Evolutionary conservation across 2,113 vertebrate species (phyloP).

Genomic region (Neopipo cinnamomea): DNA sequence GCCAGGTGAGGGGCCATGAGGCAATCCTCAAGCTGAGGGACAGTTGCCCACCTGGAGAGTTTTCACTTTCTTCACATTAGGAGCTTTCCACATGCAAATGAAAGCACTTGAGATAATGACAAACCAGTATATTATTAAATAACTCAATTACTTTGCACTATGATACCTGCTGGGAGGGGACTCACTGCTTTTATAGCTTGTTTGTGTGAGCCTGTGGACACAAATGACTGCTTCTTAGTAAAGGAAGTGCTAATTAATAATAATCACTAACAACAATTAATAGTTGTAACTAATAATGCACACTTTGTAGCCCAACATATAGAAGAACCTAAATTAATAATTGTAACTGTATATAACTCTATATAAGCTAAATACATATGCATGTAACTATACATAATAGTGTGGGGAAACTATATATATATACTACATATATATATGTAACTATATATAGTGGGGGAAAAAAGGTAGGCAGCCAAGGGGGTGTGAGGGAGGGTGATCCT

Average conservation of each 20-base stretch:
- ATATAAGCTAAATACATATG: neutral
- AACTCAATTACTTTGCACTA: neutral
- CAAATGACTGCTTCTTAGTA: neutral
- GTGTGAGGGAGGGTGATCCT: neutral
- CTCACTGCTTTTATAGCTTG: neutral
- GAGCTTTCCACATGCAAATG: neutral
- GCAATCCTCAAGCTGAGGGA: neutral
- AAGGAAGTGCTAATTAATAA: neutral
- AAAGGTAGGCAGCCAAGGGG: neutral
- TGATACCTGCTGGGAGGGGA: neutral
- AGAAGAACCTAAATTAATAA: neutral
- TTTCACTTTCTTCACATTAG: neutral
- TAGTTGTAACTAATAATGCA: neutral
- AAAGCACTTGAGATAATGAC: neutral
- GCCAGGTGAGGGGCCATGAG: neutral
- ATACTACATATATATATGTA: too few species aligned
- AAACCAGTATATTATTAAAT: neutral
- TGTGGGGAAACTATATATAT: too few species aligned
- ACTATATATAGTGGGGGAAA: neutral
- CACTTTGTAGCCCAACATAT: neutral
- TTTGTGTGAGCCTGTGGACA: neutral
- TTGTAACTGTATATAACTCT: neutral
- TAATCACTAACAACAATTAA: neutral
- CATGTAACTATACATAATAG: neutral
- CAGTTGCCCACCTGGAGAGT: neutral